These are phyloP conservation scores for Phrixothrix hirtus DNA, from an alignment of 2,888 invertebrate species.

Conservation along the genomic window DNA sequence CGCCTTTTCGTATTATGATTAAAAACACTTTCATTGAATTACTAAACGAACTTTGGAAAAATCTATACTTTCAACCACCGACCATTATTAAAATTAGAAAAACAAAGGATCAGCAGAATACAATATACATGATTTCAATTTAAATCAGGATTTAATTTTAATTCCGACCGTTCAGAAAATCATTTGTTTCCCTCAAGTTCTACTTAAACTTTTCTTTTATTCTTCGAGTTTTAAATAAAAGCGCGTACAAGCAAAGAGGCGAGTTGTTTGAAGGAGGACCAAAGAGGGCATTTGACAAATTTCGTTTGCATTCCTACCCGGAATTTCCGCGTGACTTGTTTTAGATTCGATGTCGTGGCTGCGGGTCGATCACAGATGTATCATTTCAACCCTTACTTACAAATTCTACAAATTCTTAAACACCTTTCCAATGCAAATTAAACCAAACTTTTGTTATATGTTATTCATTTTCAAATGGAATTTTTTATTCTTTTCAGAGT, in stretches of 20 bases:
- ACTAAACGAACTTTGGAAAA: constrained; percentile 1
- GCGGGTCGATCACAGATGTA: constrained; percentile 44
- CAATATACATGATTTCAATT: no score
- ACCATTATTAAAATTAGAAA: not conserved
- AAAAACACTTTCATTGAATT: constrained; percentile 13
- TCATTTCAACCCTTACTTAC: constrained; percentile 37
- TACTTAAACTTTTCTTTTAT: constrained; percentile 16
- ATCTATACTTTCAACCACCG: not conserved
- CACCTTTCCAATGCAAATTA: constrained; percentile 8
- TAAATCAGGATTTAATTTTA: constrained; percentile 12
- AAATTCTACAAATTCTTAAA: constrained; percentile 22
- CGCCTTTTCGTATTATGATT: constrained; percentile 29
- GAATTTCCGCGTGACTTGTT: constrained; percentile 49
- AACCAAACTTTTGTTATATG: no score
- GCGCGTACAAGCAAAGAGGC: constrained; percentile 26
- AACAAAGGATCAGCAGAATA: not conserved
- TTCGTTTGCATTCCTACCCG: constrained; percentile 55
- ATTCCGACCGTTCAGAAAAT: constrained; percentile 10
- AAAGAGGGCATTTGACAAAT: constrained; percentile 53
- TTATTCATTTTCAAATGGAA: no score
- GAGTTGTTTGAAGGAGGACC: constrained; percentile 49
- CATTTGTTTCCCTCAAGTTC: constrained; percentile 13
- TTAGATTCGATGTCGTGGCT: constrained; percentile 40
- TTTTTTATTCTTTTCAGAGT: no score
- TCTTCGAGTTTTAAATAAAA: constrained; percentile 27